These are phyloP conservation scores for Fregetta grallaria DNA, from an alignment of 2,113 vertebrate species.

Conservation along the genomic window DNA sequence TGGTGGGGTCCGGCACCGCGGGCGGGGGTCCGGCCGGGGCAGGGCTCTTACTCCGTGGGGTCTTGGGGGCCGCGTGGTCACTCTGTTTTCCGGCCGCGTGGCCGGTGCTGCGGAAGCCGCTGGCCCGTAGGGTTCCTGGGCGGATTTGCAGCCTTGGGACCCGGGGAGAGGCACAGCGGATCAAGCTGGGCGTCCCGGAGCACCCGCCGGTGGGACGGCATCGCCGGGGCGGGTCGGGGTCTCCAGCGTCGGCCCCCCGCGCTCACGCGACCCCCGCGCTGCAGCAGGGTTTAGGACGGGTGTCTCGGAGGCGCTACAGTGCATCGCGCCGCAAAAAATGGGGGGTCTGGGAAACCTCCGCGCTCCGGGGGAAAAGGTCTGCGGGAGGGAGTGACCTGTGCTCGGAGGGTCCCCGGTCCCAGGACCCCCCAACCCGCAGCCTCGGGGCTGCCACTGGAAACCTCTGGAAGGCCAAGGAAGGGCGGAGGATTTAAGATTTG, in stretches of 20 bases:
- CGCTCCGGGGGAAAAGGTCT: accelerated
- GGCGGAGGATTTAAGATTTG: background rate
- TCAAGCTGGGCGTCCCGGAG: accelerated
- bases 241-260: background rate
- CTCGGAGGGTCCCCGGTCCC: background rate
- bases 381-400: background rate
- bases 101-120: accelerated
- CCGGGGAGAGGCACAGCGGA: accelerated
- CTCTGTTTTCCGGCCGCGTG: background rate
- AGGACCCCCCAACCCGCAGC: accelerated
- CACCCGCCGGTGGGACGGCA: accelerated
- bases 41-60: background rate
- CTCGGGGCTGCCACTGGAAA: background rate
- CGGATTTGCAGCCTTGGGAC: background rate
- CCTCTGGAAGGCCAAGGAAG: background rate
- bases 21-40: background rate
- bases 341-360: accelerated
- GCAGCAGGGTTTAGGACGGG: accelerated
- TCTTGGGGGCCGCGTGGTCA: accelerated
- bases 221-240: accelerated
- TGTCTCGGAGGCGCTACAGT: accelerated
- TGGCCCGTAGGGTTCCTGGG: accelerated
- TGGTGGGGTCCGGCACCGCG: accelerated
- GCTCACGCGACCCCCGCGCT: accelerated
- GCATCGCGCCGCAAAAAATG: accelerated